A percentile compares a stretch with the other conserved stretches of the same genome.
Conservation (phyloP, 2,113 vertebrate genomes). For the Serinus canaria region DNA sequence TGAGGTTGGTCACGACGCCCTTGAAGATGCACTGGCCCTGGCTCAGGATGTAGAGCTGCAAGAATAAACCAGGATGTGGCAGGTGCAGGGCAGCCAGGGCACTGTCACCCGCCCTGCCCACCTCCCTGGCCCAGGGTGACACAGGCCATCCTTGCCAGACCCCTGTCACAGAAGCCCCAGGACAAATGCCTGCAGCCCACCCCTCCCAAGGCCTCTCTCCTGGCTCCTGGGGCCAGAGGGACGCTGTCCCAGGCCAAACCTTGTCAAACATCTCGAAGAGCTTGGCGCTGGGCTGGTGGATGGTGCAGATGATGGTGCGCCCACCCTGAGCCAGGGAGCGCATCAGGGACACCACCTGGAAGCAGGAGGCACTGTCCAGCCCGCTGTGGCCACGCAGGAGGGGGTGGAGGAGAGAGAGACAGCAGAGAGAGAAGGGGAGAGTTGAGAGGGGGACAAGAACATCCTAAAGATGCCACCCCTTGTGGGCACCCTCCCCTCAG, state of each 20-base stretch:
- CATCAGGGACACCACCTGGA: slow-evolving; percentile 97
- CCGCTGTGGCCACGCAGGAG: slow-evolving; percentile 75
- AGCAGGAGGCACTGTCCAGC: slow-evolving; percentile 94
- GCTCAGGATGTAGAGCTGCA: slow-evolving; percentile 96
- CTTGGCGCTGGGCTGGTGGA: slow-evolving; percentile 98
- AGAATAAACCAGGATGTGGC: neutral
- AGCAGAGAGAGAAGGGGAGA: neutral
- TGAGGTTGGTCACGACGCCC: slow-evolving; percentile 91
- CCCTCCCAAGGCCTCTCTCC: neutral
- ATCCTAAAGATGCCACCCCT: neutral
- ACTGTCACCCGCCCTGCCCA: neutral
- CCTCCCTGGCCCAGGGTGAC: neutral
- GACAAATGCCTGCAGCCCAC: neutral
- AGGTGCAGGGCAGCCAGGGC: neutral
- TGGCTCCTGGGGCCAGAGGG: neutral
- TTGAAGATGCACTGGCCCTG: slow-evolving; percentile 99
- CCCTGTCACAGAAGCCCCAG: neutral
- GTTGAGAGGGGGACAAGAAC: neutral
- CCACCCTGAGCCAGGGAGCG: slow-evolving; percentile 93
- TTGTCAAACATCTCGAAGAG: slow-evolving; percentile 99
- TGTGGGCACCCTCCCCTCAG: neutral
- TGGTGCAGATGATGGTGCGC: slow-evolving; percentile 97
- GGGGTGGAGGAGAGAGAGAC: neutral
- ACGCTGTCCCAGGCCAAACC: slow-evolving; percentile 70
- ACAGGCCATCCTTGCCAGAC: neutral